Conservation (phyloP, 2,113 vertebrate species). For the Desmodus rotundus region DNA sequence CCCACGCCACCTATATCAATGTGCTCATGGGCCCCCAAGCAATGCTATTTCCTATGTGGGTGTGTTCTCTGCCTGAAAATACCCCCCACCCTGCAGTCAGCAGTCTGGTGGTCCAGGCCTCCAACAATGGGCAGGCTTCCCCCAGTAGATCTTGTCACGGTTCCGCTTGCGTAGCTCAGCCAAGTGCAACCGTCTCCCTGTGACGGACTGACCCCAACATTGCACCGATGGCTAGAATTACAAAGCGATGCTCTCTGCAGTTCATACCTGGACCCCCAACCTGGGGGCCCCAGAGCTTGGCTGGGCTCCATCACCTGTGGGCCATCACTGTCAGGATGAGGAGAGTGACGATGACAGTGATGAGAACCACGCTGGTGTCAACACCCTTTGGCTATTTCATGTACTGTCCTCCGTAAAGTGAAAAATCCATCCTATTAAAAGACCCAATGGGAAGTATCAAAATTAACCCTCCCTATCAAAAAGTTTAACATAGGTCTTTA, state of each 20-base stretch:
- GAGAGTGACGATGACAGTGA: too few relatives aligned
- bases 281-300: rapidly evolving
- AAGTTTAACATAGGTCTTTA: not conserved
- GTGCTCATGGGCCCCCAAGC: not conserved
- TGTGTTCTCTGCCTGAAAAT: not conserved
- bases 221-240: not conserved
- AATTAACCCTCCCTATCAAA: not conserved
- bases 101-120: not conserved
- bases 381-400: not conserved
- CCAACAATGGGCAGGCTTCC: not conserved
- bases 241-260: not conserved
- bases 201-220: not conserved
- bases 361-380: not conserved
- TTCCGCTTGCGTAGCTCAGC: not conserved
- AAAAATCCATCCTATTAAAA: not conserved
- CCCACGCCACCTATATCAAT: not conserved
- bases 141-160: not conserved
- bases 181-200: not conserved
- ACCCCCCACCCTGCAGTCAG: not conserved
- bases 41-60: not conserved
- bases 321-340: not conserved
- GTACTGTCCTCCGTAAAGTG: not conserved
- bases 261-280: too few relatives aligned
- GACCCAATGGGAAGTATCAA: not conserved
- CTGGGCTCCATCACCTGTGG: not conserved